phyloP scores from a whole-genome alignment of 2,888 invertebrate species.

The Caenorhabditis doughertyi region DNA sequence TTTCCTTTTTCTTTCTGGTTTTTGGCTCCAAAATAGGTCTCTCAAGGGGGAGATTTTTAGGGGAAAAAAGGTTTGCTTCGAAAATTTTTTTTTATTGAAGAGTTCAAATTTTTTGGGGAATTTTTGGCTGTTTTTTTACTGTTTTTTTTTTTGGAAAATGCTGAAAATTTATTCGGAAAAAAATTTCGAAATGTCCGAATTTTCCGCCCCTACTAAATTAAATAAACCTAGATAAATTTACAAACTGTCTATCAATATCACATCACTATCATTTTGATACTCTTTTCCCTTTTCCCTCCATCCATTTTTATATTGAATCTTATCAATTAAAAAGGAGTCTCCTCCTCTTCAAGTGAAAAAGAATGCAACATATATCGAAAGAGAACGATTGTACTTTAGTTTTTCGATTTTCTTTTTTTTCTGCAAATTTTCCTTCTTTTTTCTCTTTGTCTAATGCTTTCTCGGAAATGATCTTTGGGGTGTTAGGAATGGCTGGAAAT shows the following conservation, averaged over 20 bases:
- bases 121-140: not conserved
- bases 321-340: not conserved
- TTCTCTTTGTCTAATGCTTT: not conserved
- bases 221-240: no score
- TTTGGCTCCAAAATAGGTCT: slow-evolving; percentile 6
- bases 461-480: not conserved
- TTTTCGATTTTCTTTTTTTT: slow-evolving; percentile 10
- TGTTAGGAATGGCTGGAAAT: not conserved
- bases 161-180: not conserved
- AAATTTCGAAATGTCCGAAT: not conserved
- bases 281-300: not conserved
- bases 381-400: slow-evolving; percentile 25
- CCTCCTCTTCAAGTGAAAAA: not conserved
- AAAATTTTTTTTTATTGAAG: no score
- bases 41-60: slow-evolving; percentile 18
- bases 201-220: slow-evolving; percentile 3
- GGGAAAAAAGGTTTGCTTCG: not conserved
- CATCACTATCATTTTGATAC: not conserved
- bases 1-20: not conserved
- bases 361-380: not conserved
- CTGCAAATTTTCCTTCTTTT: not conserved
- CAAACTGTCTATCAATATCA: not conserved
- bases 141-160: not conserved
- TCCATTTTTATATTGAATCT: not conserved
- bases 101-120: no score